Evolutionary conservation across 1,140 invertebrate genomes (phyloP), one percentile per base, ranked within the genome.

Genomic region (Drosophila mojavensis): DNA sequence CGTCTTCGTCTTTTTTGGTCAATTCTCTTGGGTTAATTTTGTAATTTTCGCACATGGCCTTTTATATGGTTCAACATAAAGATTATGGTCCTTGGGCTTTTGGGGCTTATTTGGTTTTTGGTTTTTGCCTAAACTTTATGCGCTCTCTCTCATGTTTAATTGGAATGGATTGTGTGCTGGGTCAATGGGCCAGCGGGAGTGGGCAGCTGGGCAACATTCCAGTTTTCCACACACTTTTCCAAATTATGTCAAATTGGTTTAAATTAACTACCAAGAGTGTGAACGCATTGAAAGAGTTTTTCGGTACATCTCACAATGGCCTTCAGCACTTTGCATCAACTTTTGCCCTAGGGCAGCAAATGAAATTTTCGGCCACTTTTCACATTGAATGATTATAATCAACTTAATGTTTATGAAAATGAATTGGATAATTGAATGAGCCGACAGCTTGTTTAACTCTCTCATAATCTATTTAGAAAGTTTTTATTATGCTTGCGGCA

Each of bases 31-130:
- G 78, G 70, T 78, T 79, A 79, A 79, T 79, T 79, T 77, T 62
- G 60, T 62, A 71, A 70, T 71, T 79, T 81, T 79, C 79, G 84
- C 83, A 86, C 83, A 86, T 82, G 76, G 72, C 73, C 65, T 66
- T 80, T 79, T 74, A 56, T 74, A 56, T 50, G 60, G 72, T 24
- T 50, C 84, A 83, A 79, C 79, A 88, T 88, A 89, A 89, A 88
- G 83, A 81, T 77, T 82, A 75, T 80, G 81, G 63, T 79, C 70
- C 73, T 36, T 65, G 56, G 48, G 69, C 26, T 47, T 26, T 39
- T 13, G n/a, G 30, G 20, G 36, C 13, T 20, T 39, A 36, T 51
- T 58, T 50, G 69, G 26, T 51, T 20, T 48, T 41, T 41, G 47
- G 41, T 59, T 55, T 59, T 51, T 47, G 33, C 33, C 30, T 60